Evolutionary conservation across 1,140 invertebrate genomes (phyloP), one percentile per base, ranked within the genome.

Genomic region (Cepaea nemoralis): DNA sequence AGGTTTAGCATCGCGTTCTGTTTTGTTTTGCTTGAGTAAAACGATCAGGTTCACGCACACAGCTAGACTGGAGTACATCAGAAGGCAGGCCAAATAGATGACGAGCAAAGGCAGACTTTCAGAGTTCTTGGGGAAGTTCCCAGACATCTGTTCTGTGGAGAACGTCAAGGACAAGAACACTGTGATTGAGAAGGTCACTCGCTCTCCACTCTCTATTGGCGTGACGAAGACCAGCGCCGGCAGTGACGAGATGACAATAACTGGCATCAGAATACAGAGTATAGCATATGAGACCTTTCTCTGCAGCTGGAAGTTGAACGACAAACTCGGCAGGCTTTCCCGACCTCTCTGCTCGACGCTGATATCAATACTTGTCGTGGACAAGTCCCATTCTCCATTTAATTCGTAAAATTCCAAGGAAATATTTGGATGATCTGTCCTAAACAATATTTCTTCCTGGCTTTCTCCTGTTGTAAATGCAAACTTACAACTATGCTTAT

Each of bases 141-240:
- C 93, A 27, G 91, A 91, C 63, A 93, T 92, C 71, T 92, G 91
- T 50, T 93, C 86, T 89, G 93, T 92, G 85, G 93, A 93, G 31
- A 94, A 93, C 42, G 92, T 92, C 81, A 94, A 92, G 0, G 93
- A 91, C 2, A 94, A 88, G 6, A 94, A 88, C n/a, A 93, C 92
- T 6, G 93, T 93, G 31, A 94, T 87, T 45, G 92, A 92, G 19
- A 93, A 91, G 19, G 93, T 91, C 22, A 93, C 91, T 83, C 93
- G 93, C 85, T 93, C 93, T 0, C 93, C 93, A 3, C 91, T 91
- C 73, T 93, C 93, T 0, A 93, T 91, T 6, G 93, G 93, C 31
- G 94, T 85, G 82, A 91, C 91, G 88, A 94, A 94, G 6, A 93
- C 93, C 0, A 94, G 87, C 22, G 93, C 88, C 8, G 93, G 93